Percentiles rank a stretch among this genome's conserved stretches.
These are phyloP conservation scores for Microctonus brassicae DNA, from an alignment of 2,888 invertebrate species.

Conservation along the genomic window DNA sequence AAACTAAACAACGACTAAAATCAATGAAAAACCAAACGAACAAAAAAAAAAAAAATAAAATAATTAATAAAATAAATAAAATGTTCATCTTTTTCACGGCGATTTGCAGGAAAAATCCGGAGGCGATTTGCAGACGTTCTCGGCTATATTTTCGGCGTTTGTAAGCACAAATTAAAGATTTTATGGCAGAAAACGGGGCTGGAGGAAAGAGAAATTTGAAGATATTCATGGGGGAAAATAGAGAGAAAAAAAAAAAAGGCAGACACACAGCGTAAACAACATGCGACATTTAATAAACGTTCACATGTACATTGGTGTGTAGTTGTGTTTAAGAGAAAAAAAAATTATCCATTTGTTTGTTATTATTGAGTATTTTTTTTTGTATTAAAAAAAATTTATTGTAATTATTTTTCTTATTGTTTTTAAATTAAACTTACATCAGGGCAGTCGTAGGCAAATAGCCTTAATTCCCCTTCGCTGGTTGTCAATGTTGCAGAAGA, in stretches of 20 bases:
- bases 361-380: background rate
- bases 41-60: conserved; percentile 28
- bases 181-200: too few relatives aligned
- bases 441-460: conserved; percentile 67
- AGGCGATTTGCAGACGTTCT: background rate
- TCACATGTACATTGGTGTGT: conserved; percentile 53
- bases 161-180: conserved; percentile 15
- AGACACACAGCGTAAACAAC: conserved; percentile 56
- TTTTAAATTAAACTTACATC: conserved; percentile 62
- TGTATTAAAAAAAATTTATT: too few relatives aligned
- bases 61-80: conserved; percentile 17
- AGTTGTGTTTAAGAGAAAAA: background rate
- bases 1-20: conserved; percentile 50
- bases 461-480: conserved; percentile 67
- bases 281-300: conserved; percentile 67
- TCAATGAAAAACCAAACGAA: too few relatives aligned
- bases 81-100: conserved; percentile 37
- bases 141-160: background rate
- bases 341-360: background rate
- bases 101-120: background rate
- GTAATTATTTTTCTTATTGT: too few relatives aligned
- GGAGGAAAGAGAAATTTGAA: background rate
- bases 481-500: conserved; percentile 67
- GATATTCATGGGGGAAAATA: conserved; percentile 5
- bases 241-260: conserved; percentile 17